Base-by-base conservation (phyloP, 2,888 invertebrate species). In the Scaptomyza tumidula region DNA sequence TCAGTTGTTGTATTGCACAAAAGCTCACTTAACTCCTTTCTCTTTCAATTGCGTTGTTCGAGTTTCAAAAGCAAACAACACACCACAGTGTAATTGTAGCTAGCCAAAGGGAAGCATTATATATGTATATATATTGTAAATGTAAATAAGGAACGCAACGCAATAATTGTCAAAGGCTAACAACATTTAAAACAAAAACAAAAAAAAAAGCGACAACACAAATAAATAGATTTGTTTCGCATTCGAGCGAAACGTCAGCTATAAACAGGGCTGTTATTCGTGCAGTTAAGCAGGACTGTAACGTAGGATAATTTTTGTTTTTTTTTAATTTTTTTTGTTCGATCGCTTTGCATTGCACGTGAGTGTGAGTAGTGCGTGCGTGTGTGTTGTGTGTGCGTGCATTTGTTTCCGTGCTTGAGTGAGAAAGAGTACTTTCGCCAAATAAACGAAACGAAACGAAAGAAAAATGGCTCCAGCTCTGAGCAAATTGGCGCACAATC, bases 401-500 rank as follows among this genome's bases (percentile, higher is more conserved):
- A 11, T 48, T 46, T 31, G 46, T 48, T 48, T 29, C 29, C 35
- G 31, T 44, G 31, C n/a, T 46, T 16, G 52, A 52, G 27, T 24
- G 50, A 39, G 50, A 52, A 52, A 65, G 63, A 50, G 50, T 61
- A 71, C 50, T 71, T 71, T 69, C 39, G 65, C 41, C 45, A 19
- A 35, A 49, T 9, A 44, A 19, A 50, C 7, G 19, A 11, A 37
- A 24, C 49, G 6, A 50, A 45, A 46, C 16, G 31, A 33, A 43
- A 54, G 35, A 14, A 13, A 16, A 33, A 96, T 96, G 96, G 96
- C 96, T 82, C 96, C 96, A 80, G 94, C 94, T 90, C 93, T 96
- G 75, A 96, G 96, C 92, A 96, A 96, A 94, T 93, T 95, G 88
- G 93, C 95, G 75, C 94, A 94, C 80, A 94, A 94, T 92, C 95